These are phyloP conservation scores for Linnaemya tessellans DNA, from an alignment of 2,888 invertebrate species.

Conservation along the genomic window DNA sequence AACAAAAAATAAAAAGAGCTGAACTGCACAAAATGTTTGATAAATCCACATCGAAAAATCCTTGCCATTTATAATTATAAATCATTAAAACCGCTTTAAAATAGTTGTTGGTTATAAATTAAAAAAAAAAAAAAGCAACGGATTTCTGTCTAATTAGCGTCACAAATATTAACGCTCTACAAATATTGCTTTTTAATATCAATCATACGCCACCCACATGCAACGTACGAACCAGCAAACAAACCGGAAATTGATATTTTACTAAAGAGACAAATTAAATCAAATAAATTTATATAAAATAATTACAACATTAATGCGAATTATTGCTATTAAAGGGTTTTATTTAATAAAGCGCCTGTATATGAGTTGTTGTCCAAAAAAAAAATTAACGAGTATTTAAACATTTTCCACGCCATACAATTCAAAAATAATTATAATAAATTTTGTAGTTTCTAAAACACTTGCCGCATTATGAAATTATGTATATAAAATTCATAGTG, in stretches of 20 bases:
- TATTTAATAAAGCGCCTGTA: background rate
- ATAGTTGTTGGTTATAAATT: constrained; percentile 28
- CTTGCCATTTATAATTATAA: constrained; percentile 10
- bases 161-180: constrained; percentile 5
- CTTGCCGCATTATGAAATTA: too few species aligned
- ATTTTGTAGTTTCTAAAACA: too few species aligned
- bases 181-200: constrained; percentile 8
- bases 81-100: constrained; percentile 40
- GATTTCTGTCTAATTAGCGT: constrained; percentile 31
- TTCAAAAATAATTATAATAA: too few species aligned
- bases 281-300: background rate
- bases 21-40: background rate
- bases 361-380: background rate
- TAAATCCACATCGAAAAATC: background rate
- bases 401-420: too few species aligned
- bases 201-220: constrained; percentile 6
- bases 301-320: background rate
- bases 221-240: constrained; percentile 5
- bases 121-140: background rate
- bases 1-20: background rate
- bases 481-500: too few species aligned
- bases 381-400: background rate
- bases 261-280: constrained; percentile 4
- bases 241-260: constrained; percentile 17
- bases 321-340: background rate